Percentiles rank a stretch among this genome's conserved stretches.
Evolutionary conservation across 2,113 vertebrate species (phyloP).

Genomic region (Megaptera novaeangliae): DNA sequence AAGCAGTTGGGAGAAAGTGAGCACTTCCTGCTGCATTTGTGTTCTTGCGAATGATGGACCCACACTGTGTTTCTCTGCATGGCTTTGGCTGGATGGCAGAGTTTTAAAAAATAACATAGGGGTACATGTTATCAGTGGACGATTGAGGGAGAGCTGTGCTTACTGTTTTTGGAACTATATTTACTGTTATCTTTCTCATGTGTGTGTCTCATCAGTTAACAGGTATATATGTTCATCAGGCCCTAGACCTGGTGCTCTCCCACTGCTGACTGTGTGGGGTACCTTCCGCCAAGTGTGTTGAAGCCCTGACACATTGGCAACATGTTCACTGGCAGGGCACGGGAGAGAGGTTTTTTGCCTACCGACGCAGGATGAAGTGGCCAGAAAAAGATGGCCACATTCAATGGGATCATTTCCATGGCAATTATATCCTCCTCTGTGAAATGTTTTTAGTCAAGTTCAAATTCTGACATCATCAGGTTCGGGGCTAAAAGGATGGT

Average conservation of each 20-base stretch:
- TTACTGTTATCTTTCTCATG: not conserved
- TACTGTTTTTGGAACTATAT: not conserved
- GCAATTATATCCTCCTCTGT: not conserved
- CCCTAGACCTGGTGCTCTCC: not conserved
- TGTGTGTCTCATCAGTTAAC: not conserved
- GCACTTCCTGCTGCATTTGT: constrained; percentile 40
- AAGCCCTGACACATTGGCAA: not conserved
- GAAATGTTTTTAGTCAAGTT: not conserved
- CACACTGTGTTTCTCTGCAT: not conserved
- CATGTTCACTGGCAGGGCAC: accelerated
- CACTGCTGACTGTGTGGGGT: not conserved
- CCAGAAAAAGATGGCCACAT: not conserved
- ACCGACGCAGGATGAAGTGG: not conserved
- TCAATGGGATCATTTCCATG: not conserved
- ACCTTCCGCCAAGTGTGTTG: not conserved
- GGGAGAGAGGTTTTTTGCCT: not conserved
- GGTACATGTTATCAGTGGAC: accelerated
- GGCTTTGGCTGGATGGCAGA: constrained; percentile 23
- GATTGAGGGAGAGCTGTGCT: not conserved
- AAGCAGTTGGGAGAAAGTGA: constrained; percentile 90
- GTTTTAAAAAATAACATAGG: not conserved
- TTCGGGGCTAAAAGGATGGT: not conserved
- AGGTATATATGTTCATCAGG: not conserved
- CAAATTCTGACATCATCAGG: not conserved
- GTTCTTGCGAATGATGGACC: not conserved